Conservation (phyloP, 37 sponge, comb jelly and placozoan species). For the Beroe forskalii region DNA sequence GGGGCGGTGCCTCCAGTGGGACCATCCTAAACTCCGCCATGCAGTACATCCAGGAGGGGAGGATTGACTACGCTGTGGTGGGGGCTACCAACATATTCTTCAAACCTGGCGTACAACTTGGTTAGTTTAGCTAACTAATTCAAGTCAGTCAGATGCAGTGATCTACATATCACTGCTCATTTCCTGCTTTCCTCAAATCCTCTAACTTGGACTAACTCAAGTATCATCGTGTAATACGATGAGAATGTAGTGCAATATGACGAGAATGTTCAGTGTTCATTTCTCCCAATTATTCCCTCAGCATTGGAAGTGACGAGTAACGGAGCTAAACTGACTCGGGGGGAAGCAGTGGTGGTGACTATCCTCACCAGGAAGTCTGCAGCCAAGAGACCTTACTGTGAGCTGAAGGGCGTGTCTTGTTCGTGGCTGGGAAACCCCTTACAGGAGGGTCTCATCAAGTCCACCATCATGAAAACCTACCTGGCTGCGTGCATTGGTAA, state of each 20-base stretch:
- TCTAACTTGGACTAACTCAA: no score
- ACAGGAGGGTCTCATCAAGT: neutral
- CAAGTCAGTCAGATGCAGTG: no score
- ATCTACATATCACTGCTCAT: no score
- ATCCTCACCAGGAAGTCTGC: neutral
- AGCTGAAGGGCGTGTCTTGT: neutral
- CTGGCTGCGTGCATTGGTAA: neutral
- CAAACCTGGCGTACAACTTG: slow-evolving; percentile 38
- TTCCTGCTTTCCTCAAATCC: no score
- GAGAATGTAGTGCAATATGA: no score
- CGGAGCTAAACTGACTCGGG: neutral
- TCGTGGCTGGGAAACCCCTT: neutral
- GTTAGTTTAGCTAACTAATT: no score
- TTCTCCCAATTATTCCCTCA: no score
- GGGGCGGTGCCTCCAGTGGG: slow-evolving; percentile 34
- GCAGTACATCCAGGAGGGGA: slow-evolving; percentile 16
- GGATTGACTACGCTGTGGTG: slow-evolving; percentile 15
- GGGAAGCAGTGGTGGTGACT: neutral
- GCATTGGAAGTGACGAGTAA: neutral
- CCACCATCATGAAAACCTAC: slow-evolving; percentile 22
- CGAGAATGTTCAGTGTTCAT: no score
- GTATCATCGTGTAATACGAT: no score
- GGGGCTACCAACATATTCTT: slow-evolving; percentile 42
- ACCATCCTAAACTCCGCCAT: slow-evolving; percentile 1
- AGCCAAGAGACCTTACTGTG: neutral